A percentile compares a stretch with the other conserved stretches of the same genome.
Evolutionary conservation across 2,797 vertebrate genomes (phyloP).

Genomic region (Poeciliopsis paucimaculata): DNA sequence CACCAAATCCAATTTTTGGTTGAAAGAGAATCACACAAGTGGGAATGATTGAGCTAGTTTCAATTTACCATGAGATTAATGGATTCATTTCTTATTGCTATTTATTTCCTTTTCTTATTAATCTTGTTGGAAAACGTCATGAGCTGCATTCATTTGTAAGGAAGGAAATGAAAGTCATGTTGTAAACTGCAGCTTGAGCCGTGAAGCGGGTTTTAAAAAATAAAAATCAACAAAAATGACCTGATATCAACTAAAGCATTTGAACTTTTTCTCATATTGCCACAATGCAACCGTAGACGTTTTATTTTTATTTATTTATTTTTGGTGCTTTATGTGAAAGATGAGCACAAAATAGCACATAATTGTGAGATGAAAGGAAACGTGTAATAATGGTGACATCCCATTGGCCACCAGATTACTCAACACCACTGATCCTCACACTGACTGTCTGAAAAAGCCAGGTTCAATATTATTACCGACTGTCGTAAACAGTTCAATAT

Average conservation of each 20-base stretch:
- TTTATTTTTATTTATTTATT: neutral
- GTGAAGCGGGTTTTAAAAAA: neutral
- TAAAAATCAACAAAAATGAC: neutral
- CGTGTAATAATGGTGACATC: no score
- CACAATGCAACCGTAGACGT: neutral
- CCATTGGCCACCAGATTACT: no score
- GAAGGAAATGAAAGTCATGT: slow-evolving; percentile 3
- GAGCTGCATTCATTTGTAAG: neutral
- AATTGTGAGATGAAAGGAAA: neutral
- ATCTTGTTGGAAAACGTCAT: neutral
- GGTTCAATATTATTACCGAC: no score
- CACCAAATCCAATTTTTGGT: no score
- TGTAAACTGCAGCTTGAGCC: neutral
- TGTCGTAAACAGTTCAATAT: no score
- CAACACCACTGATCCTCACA: no score
- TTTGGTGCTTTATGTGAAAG: neutral
- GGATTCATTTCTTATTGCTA: no score
- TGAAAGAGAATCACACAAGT: no score
- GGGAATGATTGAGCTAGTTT: no score
- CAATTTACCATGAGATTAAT: no score
- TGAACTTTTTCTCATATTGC: neutral
- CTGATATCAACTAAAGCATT: neutral
- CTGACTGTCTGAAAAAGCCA: no score
- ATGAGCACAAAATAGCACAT: neutral
- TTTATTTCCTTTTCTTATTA: neutral